These are phyloP conservation scores for Muraenolepis orangiensis DNA, from an alignment of 2,797 vertebrate genomes.

Conservation along the genomic window DNA sequence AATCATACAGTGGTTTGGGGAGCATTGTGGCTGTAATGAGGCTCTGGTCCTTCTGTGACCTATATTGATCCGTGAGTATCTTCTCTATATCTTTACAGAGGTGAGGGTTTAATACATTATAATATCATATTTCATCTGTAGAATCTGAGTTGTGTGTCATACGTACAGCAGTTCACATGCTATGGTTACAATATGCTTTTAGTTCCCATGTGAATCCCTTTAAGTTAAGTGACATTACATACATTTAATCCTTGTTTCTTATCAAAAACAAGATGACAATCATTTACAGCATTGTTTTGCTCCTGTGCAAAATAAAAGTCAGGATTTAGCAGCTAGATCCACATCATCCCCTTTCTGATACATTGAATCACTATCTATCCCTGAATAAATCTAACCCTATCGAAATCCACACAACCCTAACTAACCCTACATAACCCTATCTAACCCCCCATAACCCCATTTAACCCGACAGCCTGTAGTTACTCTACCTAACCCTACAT, in stretches of 20 bases:
- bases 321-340: conserved; percentile 62
- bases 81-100: conserved; percentile 28
- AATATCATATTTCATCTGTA: conserved; percentile 41
- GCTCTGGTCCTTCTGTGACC: neutral
- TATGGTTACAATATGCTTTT: conserved; percentile 16
- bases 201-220: conserved; percentile 11
- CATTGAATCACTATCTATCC: conserved; percentile 15
- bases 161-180: conserved; percentile 40
- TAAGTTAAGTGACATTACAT: neutral
- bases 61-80: conserved; percentile 59
- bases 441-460: neutral
- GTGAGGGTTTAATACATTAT: conserved; percentile 50
- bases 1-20: neutral
- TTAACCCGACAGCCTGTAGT: neutral
- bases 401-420: neutral
- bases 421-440: neutral
- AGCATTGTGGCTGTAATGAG: neutral
- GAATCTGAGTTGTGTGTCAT: conserved; percentile 46
- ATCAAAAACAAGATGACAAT: conserved; percentile 34
- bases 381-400: neutral
- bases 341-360: conserved; percentile 61
- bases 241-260: neutral
- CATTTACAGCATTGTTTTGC: conserved; percentile 34
- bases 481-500: neutral
- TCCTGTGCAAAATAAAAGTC: conserved; percentile 63